Percentiles rank a stretch among this genome's conserved stretches.
phyloP scores from a whole-genome alignment of 2,888 invertebrate genomes.

The Ecdyonurus torrentis region DNA sequence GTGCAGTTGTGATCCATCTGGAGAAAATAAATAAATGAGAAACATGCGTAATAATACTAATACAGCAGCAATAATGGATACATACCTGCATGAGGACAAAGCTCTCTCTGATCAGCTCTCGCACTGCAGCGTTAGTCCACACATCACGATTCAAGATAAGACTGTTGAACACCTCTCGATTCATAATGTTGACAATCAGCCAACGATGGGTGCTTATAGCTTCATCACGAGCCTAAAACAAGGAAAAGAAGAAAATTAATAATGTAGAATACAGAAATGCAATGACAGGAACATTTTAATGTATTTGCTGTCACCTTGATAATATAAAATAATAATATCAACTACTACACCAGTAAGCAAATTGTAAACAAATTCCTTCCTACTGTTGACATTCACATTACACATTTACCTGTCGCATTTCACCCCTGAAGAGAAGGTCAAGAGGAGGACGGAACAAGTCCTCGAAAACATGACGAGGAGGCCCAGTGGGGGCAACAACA shows the following conservation, averaged over 20 bases:
- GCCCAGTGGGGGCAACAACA: not conserved
- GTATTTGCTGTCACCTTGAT: not conserved
- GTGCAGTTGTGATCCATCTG: slow-evolving; percentile 28
- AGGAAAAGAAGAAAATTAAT: no score
- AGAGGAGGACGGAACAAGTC: slow-evolving; percentile 51
- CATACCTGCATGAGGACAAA: slow-evolving; percentile 52
- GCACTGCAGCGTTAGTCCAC: slow-evolving; percentile 44
- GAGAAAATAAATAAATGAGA: no score
- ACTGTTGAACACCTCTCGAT: slow-evolving; percentile 47
- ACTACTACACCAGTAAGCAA: no score
- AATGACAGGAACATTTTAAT: not conserved
- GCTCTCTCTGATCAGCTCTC: slow-evolving; percentile 39
- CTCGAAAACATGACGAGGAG: slow-evolving; percentile 30
- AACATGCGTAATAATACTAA: slow-evolving; percentile 2
- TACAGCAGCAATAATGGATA: slow-evolving; percentile 9
- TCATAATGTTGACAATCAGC: slow-evolving; percentile 53
- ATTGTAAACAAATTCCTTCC: no score
- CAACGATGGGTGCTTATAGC: slow-evolving; percentile 39
- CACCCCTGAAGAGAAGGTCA: slow-evolving; percentile 43
- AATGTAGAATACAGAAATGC: not conserved
- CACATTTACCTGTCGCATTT: slow-evolving; percentile 31
- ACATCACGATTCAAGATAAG: slow-evolving; percentile 53
- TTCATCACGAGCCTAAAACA: slow-evolving; percentile 32
- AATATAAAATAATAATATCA: not conserved
- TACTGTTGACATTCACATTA: no score